Conservation (phyloP, 2,888 invertebrate genomes). For the Argyresthia goedartella region DNA sequence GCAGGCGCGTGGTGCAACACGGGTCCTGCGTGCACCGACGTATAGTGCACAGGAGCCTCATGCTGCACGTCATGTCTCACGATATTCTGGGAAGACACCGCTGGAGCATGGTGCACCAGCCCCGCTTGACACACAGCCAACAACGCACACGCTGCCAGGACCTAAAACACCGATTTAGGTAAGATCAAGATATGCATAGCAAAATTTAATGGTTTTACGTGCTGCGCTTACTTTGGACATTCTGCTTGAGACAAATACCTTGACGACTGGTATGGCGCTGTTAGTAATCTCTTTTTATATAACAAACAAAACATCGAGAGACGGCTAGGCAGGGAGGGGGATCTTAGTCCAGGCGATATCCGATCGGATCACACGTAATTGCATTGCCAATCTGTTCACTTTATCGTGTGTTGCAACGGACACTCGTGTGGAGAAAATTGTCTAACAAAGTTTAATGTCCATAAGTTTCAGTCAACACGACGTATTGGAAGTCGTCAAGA, state of each 20-base stretch:
- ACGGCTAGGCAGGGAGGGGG: slow-evolving; percentile 31
- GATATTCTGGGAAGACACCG: slow-evolving; percentile 62
- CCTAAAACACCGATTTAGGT: slow-evolving; percentile 20
- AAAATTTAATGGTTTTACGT: neutral
- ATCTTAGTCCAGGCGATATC: slow-evolving; percentile 59
- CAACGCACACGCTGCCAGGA: slow-evolving; percentile 42
- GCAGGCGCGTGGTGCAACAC: slow-evolving; percentile 14
- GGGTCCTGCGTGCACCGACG: slow-evolving; percentile 20
- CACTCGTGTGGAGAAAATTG: slow-evolving; percentile 50
- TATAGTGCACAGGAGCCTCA: slow-evolving; percentile 42
- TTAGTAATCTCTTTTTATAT: slow-evolving; percentile 64
- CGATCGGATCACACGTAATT: slow-evolving; percentile 57
- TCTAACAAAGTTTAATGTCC: slow-evolving; percentile 40
- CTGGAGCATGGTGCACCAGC: slow-evolving; percentile 51
- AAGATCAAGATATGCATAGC: neutral
- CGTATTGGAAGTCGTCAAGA: too few relatives aligned
- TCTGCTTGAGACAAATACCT: slow-evolving; percentile 57
- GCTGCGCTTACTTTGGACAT: slow-evolving; percentile 60
- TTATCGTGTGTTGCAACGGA: slow-evolving; percentile 53
- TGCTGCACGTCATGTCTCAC: slow-evolving; percentile 50
- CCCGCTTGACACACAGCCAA: slow-evolving; percentile 53
- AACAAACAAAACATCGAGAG: slow-evolving; percentile 58
- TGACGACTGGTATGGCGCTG: slow-evolving; percentile 53
- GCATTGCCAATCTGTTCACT: slow-evolving; percentile 61
- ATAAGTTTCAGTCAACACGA: slow-evolving; percentile 13